These are phyloP conservation scores for Cossypha heuglini DNA, from an alignment of 2,797 vertebrate genomes.

Conservation along the genomic window DNA sequence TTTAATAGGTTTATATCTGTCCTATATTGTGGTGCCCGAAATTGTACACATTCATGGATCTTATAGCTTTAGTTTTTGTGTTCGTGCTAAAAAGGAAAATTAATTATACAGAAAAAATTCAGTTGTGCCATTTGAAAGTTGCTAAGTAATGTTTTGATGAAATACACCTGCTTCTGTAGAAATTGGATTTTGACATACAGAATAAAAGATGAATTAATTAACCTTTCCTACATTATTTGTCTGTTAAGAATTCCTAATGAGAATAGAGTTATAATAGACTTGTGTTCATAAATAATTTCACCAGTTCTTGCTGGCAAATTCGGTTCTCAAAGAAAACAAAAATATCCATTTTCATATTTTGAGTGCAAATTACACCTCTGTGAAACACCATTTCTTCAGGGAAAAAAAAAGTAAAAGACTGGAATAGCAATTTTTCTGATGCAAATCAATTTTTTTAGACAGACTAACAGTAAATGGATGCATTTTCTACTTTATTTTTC, in stretches of 20 bases:
- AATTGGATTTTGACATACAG: not conserved
- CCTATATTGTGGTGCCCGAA: not conserved
- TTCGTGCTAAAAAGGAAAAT: not conserved
- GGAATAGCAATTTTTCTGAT: not conserved
- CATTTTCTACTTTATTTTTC: not conserved
- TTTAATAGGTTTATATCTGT: not conserved
- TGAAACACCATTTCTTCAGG: not conserved
- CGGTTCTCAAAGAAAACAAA: not conserved
- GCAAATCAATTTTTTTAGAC: not conserved
- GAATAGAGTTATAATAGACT: not conserved
- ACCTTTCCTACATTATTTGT: not conserved
- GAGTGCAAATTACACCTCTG: not conserved
- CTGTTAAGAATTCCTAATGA: not conserved
- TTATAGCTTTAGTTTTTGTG: not conserved
- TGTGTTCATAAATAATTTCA: not conserved
- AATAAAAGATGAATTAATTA: not conserved
- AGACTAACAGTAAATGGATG: not conserved
- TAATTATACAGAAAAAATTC: not conserved
- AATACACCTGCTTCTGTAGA: not conserved
- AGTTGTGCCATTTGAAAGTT: not conserved
- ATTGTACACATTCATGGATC: rapidly evolving
- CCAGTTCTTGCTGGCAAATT: not conserved
- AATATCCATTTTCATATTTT: not conserved
- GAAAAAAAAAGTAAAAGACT: not conserved
- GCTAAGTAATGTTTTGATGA: not conserved